These are phyloP conservation scores for Crocodylus rhombifer DNA, from an alignment of 2,797 vertebrate species.

Conservation along the genomic window DNA sequence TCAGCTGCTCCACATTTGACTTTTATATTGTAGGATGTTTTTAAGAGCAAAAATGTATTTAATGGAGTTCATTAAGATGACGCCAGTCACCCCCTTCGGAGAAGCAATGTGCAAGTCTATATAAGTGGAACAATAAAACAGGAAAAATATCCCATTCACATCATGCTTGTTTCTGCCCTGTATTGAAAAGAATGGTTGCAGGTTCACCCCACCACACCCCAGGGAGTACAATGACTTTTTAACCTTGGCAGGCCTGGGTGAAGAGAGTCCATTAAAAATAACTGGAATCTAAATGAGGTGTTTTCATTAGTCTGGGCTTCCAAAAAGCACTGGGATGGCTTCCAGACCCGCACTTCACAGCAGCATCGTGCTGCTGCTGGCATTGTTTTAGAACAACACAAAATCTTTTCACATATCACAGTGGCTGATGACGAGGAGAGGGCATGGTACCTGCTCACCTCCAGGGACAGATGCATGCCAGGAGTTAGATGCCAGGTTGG, in stretches of 20 bases:
- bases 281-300: not conserved
- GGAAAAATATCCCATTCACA: not conserved
- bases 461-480: rapidly evolving
- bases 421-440: rapidly evolving
- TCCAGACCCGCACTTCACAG: not conserved
- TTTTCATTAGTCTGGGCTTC: not conserved
- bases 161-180: not conserved
- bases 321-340: not conserved
- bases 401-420: not conserved
- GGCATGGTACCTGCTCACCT: rapidly evolving
- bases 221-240: not conserved
- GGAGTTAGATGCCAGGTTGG: not conserved
- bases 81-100: not conserved
- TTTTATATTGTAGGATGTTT: conserved; percentile 39
- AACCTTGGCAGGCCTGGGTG: not conserved
- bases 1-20: conserved; percentile 27
- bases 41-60: conserved; percentile 26
- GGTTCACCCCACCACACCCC: not conserved
- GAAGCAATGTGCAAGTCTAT: conserved; percentile 1
- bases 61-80: conserved; percentile 4
- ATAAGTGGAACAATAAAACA: conserved; percentile 17
- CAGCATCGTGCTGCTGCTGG: not conserved
- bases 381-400: not conserved
- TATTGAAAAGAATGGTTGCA: not conserved
- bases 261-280: not conserved